Evolutionary conservation across 1,140 invertebrate species (phyloP).

Genomic region (Atta cephalotes): DNA sequence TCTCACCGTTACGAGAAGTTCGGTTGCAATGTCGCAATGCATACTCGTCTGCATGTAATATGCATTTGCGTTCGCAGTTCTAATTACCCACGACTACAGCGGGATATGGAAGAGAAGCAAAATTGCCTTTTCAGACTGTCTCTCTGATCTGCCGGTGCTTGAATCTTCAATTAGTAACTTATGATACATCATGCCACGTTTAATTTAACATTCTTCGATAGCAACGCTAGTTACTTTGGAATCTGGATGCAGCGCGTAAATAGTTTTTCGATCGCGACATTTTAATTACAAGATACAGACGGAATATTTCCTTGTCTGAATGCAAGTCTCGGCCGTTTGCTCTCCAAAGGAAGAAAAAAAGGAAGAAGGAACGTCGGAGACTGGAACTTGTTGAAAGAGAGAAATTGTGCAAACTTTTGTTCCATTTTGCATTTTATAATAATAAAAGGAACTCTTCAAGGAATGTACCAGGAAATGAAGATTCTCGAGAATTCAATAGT

Average conservation of each 20-base stretch:
- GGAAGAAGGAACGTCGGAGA: background rate
- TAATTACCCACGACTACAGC: conserved; percentile 60
- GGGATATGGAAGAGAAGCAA: conserved; percentile 24
- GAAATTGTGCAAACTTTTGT: conserved; percentile 43
- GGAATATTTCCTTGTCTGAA: conserved; percentile 32
- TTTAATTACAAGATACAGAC: conserved; percentile 57
- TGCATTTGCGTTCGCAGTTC: conserved; percentile 57
- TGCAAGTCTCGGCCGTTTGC: background rate
- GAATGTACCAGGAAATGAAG: conserved; percentile 29
- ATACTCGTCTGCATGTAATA: conserved; percentile 21
- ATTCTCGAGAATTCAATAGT: conserved; percentile 48
- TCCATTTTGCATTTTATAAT: conserved; percentile 49
- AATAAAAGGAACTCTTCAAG: conserved; percentile 36
- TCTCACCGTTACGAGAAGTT: conserved; percentile 35
- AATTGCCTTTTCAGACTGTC: conserved; percentile 53
- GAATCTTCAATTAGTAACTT: conserved; percentile 57
- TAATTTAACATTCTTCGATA: conserved; percentile 46
- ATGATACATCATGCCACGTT: conserved; percentile 47
- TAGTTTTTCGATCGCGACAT: conserved; percentile 42
- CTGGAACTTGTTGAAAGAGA: conserved; percentile 46
- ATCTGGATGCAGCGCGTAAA: conserved; percentile 17
- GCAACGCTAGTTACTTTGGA: background rate
- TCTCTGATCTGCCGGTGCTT: conserved; percentile 23
- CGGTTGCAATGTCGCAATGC: background rate
- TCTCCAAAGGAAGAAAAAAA: background rate